Base-by-base conservation (phyloP, 2,113 vertebrate species). In the Platysternon megacephalum region DNA sequence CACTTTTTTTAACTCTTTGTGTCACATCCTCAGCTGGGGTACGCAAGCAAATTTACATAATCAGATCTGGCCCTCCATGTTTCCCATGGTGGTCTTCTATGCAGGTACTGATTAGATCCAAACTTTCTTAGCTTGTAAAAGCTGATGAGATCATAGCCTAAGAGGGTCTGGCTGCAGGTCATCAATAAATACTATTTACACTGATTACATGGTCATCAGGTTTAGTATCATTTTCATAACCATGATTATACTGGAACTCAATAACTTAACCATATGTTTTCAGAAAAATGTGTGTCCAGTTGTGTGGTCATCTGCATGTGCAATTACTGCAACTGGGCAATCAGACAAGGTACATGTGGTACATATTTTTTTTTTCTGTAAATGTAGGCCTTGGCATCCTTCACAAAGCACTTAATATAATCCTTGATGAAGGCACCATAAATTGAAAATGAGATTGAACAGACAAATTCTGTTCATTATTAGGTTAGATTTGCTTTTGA, bases 401-500 rank as follows among this genome's bases (percentile, higher is more conserved):
- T 65, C 76, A 61, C 9, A 56, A 90, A 94, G 79, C 53, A 53
- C 5, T 72, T 72, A 35, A 9, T 42, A 46, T 11, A 85, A 93
- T 28, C 3, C 12, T 61, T 29, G 35, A 1, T 9, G 90, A 95
- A 90, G 24, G 3, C 16, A 76, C 79, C 49, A 88, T 53, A 83
- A 86, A 17, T 72, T 90, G 52, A 79, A 94, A 89, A 6, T 92
- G 13, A 65, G 46, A 84, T 28, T 85, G 61, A 85, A 56, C 1
- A 42, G 51, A 80, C 24, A 72, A 72, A 39, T 39, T 39, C 42
- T 46, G 24, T 91, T 29, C 12, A 42, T 74, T 85, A 65, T 74
- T 93, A 81, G 76, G 85, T 2, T 3, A 85, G 26, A 22, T 6
- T 0, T 1, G 88, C 5, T 1, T 78, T 42, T 88, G 48, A 53